Conservation (phyloP, 2,113 vertebrate species). For the Oxyura jamaicensis region DNA sequence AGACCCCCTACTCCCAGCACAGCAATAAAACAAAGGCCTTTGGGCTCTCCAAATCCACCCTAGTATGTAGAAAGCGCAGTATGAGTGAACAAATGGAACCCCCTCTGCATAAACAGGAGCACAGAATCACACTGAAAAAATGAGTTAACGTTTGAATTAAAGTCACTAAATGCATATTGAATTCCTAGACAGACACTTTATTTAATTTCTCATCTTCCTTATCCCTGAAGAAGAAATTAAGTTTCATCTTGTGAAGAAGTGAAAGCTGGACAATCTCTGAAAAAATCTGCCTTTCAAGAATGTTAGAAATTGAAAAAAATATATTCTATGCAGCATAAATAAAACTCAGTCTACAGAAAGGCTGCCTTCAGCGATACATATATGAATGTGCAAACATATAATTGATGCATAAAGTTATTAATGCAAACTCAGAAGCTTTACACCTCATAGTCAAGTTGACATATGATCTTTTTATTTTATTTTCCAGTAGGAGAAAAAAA, state of each 20-base stretch:
- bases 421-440: conserved; percentile 70
- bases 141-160: neutral
- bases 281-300: conserved; percentile 41
- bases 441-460: conserved; percentile 66
- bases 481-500: conserved; percentile 68
- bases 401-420: conserved; percentile 73
- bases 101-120: neutral
- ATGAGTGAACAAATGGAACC: neutral
- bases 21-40: neutral
- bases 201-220: conserved; percentile 33
- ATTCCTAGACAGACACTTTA: neutral
- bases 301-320: conserved; percentile 20
- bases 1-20: too few species aligned
- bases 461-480: conserved; percentile 73
- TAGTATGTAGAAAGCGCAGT: neutral
- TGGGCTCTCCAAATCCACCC: neutral
- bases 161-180: conserved; percentile 8
- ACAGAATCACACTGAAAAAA: neutral
- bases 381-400: conserved; percentile 65
- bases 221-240: conserved; percentile 27
- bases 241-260: conserved; percentile 4
- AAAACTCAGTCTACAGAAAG: conserved; percentile 47
- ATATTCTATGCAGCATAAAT: conserved; percentile 23
- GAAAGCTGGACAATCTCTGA: conserved; percentile 29
- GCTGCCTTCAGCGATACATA: conserved; percentile 44